These are phyloP conservation scores for Recurvirostra avosetta DNA, from an alignment of 2,113 vertebrate species.

Conservation along the genomic window DNA sequence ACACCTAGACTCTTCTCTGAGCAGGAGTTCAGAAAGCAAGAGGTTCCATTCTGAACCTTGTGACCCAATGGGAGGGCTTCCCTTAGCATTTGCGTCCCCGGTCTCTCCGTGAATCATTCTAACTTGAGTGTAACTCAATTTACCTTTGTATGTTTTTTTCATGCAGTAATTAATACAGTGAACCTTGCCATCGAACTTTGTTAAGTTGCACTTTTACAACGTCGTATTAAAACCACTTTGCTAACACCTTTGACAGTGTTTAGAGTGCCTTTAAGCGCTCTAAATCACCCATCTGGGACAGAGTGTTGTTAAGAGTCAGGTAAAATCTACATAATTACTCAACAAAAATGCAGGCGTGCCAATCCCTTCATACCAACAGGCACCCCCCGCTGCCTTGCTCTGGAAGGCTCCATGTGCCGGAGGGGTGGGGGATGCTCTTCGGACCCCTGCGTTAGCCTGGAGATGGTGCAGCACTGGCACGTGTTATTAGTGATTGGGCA, in stretches of 20 bases:
- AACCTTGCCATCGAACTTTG: background rate
- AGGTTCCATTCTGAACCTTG: background rate
- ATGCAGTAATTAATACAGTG: background rate
- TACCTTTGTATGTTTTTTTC: background rate
- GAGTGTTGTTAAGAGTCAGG: background rate
- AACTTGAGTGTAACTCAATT: background rate
- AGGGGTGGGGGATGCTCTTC: background rate
- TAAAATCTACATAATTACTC: background rate
- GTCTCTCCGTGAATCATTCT: background rate
- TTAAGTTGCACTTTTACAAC: background rate
- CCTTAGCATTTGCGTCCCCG: background rate
- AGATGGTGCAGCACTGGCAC: background rate
- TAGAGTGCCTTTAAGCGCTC: background rate
- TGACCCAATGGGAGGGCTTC: background rate
- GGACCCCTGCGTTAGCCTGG: rapidly evolving
- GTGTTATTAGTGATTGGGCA: rapidly evolving
- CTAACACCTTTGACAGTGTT: background rate
- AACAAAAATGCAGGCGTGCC: rapidly evolving
- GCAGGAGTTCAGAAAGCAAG: background rate
- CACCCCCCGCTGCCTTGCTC: rapidly evolving
- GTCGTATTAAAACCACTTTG: background rate
- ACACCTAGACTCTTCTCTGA: background rate
- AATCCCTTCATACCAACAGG: background rate
- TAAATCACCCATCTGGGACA: background rate
- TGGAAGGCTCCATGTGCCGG: background rate